phyloP scores from a whole-genome alignment of 2,888 invertebrate genomes.

The Microctonus aethiopoides region DNA sequence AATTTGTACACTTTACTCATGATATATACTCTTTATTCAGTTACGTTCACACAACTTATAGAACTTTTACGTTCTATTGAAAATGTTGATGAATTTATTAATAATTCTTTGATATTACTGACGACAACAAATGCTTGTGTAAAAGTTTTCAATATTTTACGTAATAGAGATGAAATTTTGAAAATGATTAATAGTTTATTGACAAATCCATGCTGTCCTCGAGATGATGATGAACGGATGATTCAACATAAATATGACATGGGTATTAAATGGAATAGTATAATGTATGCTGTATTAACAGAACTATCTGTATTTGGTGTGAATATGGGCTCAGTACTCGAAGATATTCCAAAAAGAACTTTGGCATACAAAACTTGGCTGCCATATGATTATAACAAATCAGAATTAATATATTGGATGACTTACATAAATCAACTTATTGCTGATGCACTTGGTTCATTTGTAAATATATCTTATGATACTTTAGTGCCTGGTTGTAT shows the following conservation, averaged over 20 bases:
- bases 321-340: constrained; percentile 24
- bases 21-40: not conserved
- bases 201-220: constrained; percentile 6
- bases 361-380: constrained; percentile 43
- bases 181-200: not conserved
- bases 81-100: constrained; percentile 3
- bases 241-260: constrained; percentile 11
- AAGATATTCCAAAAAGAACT: constrained; percentile 21
- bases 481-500: constrained; percentile 41
- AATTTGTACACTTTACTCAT: constrained; percentile 7
- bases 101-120: constrained; percentile 8
- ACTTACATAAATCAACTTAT: constrained; percentile 29
- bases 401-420: constrained; percentile 34
- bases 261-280: not conserved
- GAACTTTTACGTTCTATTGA: not conserved
- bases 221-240: not conserved
- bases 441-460: not conserved
- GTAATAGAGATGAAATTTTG: not conserved
- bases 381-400: constrained; percentile 37
- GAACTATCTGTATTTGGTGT: constrained; percentile 13
- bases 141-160: constrained; percentile 6
- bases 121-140: constrained; percentile 8
- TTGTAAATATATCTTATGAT: constrained; percentile 40
- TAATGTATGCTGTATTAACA: constrained; percentile 11
- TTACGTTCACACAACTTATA: constrained; percentile 1